These are phyloP conservation scores for Lutjanus argentimaculatus DNA, from an alignment of 2,797 vertebrate genomes.

Conservation along the genomic window DNA sequence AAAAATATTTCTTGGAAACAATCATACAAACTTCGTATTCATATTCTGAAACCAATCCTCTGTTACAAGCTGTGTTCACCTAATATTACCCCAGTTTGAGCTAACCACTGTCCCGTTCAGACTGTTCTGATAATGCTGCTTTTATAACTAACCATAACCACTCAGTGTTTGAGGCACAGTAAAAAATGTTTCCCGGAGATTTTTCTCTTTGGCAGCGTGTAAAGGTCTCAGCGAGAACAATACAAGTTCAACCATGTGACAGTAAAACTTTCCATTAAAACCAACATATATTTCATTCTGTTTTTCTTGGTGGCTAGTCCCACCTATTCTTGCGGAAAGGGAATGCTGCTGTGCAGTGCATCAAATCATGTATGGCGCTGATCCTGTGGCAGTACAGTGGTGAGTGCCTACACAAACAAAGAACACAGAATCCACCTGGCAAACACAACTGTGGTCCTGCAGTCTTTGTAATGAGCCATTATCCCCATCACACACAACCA, in stretches of 20 bases:
- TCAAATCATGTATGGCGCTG: slow-evolving; percentile 47
- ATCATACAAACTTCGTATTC: slow-evolving; percentile 34
- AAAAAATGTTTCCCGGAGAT: slow-evolving; percentile 57
- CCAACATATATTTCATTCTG: slow-evolving; percentile 58
- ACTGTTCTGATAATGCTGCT: slow-evolving; percentile 54
- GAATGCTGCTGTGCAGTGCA: slow-evolving; percentile 34
- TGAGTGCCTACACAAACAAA: slow-evolving; percentile 63
- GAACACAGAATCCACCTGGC: slow-evolving; percentile 53
- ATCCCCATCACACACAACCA: slow-evolving; percentile 22
- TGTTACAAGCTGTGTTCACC: slow-evolving; percentile 37
- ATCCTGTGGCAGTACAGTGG: slow-evolving; percentile 46
- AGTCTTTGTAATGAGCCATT: slow-evolving; percentile 46
- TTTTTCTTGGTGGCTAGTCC: slow-evolving; percentile 68
- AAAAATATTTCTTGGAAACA: slow-evolving; percentile 66
- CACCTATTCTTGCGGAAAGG: slow-evolving; percentile 53
- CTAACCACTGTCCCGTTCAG: slow-evolving; percentile 45
- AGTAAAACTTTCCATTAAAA: slow-evolving; percentile 74
- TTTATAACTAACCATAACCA: slow-evolving; percentile 56
- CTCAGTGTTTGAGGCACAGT: slow-evolving; percentile 33
- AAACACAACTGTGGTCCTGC: slow-evolving; percentile 42
- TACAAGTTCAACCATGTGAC: slow-evolving; percentile 56
- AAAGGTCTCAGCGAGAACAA: slow-evolving; percentile 61
- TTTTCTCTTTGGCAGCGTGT: slow-evolving; percentile 52
- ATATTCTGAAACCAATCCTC: slow-evolving; percentile 47
- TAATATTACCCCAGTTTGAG: slow-evolving; percentile 49